phyloP scores from a whole-genome alignment of 2,888 invertebrate species.

The Esperia sulphurella region DNA sequence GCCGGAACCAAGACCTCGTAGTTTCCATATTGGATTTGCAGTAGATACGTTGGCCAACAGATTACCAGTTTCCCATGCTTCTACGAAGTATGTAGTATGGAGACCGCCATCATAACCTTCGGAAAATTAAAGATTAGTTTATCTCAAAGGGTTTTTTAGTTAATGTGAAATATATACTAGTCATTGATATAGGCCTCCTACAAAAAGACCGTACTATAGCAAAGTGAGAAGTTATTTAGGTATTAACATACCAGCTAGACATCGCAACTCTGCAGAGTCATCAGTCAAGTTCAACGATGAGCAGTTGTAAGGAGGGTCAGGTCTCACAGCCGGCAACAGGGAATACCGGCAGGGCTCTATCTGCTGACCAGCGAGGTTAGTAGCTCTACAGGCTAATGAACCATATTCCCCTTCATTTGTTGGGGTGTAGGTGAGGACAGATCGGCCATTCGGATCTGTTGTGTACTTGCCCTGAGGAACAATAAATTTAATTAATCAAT shows the following conservation, averaged over 20 bases:
- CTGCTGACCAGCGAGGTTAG: constrained; percentile 85
- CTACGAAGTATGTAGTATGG: constrained; percentile 84
- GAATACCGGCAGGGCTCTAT: constrained; percentile 86
- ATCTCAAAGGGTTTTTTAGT: too few species aligned
- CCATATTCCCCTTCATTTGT: constrained; percentile 88
- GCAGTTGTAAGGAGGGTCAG: constrained; percentile 88
- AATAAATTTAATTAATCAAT: not conserved
- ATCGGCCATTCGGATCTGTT: constrained; percentile 74
- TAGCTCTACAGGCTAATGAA: constrained; percentile 86
- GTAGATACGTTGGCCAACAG: constrained; percentile 85
- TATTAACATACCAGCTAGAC: constrained; percentile 71
- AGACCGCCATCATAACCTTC: constrained; percentile 89
- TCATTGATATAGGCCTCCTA: too few species aligned
- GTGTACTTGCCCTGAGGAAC: constrained; percentile 73
- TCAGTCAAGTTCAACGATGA: constrained; percentile 88
- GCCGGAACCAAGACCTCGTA: constrained; percentile 88
- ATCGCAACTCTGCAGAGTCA: constrained; percentile 86
- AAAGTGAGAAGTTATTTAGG: not conserved
- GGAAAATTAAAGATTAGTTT: not conserved
- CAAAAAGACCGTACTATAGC: too few species aligned
- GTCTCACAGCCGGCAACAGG: constrained; percentile 87
- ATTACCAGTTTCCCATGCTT: constrained; percentile 82
- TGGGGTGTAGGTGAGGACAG: constrained; percentile 87
- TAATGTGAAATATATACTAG: too few species aligned
- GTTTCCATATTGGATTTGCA: constrained; percentile 85